Conservation (phyloP, 2,797 vertebrate genomes). For the Tapera naevia region DNA sequence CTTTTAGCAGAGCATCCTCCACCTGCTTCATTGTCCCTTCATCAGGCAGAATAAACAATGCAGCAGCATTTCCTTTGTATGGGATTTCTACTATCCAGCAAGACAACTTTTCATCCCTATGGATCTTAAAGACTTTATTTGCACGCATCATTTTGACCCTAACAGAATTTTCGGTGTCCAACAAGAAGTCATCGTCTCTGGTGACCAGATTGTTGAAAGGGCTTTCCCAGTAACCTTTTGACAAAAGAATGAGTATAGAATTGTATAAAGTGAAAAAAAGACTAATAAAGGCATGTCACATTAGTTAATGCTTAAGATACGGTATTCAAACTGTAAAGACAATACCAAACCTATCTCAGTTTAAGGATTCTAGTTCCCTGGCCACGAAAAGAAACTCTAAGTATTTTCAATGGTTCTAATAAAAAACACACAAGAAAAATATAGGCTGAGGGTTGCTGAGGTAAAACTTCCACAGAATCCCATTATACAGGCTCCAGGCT, state of each 20-base stretch:
- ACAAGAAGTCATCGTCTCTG: constrained; percentile 60
- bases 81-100: constrained; percentile 79
- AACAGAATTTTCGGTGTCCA: constrained; percentile 75
- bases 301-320: not conserved
- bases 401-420: not conserved
- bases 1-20: constrained; percentile 77
- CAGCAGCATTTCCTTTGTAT: constrained; percentile 69
- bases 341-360: not conserved
- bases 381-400: not conserved
- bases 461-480: not conserved
- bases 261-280: not conserved
- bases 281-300: not conserved
- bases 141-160: constrained; percentile 86
- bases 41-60: constrained; percentile 84
- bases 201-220: constrained; percentile 26
- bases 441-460: not conserved
- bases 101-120: constrained; percentile 74
- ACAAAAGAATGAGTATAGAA: not conserved
- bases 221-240: constrained; percentile 62
- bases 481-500: not conserved
- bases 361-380: not conserved
- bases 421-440: not conserved
- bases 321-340: not conserved
- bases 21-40: constrained; percentile 78
- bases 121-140: constrained; percentile 28